phyloP scores from a whole-genome alignment of 2,113 vertebrate genomes.

The Trogon surrucura region DNA sequence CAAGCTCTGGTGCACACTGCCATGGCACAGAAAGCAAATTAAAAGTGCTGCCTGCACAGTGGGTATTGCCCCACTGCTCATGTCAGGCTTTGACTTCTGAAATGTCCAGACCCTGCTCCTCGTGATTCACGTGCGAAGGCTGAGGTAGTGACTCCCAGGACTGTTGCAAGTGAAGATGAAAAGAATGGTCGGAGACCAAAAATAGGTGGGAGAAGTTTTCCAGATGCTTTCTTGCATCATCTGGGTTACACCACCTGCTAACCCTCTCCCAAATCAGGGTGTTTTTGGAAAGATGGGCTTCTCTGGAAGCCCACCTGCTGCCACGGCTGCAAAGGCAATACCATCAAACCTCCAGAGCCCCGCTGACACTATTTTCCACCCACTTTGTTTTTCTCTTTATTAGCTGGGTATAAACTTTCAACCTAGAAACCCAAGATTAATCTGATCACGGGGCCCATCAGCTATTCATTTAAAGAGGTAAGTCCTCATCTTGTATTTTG shows the following conservation, averaged over 20 bases:
- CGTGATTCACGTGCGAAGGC: fast-evolving
- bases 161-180: background rate
- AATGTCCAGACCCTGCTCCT: background rate
- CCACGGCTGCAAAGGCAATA: background rate
- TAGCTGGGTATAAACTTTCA: slow-evolving; percentile 13
- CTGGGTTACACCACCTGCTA: background rate
- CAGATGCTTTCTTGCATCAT: background rate
- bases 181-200: background rate
- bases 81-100: background rate
- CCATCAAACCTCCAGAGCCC: background rate
- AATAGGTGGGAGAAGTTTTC: background rate
- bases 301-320: background rate
- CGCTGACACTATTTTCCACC: background rate
- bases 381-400: background rate
- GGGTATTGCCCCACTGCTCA: background rate
- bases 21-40: background rate
- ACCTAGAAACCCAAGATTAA: background rate
- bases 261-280: background rate
- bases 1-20: background rate
- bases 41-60: no score
- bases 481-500: slow-evolving; percentile 24
- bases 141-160: background rate
- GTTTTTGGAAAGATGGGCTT: background rate
- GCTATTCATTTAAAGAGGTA: slow-evolving; percentile 37
- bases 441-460: background rate